Evolutionary conservation across 2,797 vertebrate species (phyloP).

Genomic region (Spondyliosoma cantharus): DNA sequence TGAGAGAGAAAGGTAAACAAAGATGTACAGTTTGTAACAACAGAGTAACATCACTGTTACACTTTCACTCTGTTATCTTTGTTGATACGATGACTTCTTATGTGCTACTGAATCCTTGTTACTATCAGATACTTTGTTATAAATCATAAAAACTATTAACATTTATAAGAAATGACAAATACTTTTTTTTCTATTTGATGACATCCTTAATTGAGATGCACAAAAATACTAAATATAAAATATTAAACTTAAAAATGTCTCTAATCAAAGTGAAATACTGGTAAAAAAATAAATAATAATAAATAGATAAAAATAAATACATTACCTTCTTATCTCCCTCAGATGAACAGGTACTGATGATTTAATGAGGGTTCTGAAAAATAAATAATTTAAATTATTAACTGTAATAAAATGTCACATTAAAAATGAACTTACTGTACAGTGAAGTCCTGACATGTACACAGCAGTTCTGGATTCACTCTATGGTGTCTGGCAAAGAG

Average conservation of each 20-base stretch:
- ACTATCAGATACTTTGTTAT: background rate
- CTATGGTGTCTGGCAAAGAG: conserved; percentile 48
- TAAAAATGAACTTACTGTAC: conserved; percentile 24
- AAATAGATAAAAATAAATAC: background rate
- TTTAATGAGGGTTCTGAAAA: conserved; percentile 54
- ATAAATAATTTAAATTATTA: conserved; percentile 30
- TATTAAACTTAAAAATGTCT: conserved; percentile 5
- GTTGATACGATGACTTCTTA: background rate
- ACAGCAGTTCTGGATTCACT: conserved; percentile 25
- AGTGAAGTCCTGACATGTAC: conserved; percentile 41
- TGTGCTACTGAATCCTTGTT: conserved; percentile 3
- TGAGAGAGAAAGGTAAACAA: background rate
- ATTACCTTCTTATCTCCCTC: conserved; percentile 65
- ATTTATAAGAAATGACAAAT: too few species aligned
- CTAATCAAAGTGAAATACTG: background rate
- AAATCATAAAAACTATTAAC: background rate
- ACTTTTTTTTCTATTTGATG: background rate
- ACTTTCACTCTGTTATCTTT: background rate
- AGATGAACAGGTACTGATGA: conserved; percentile 56
- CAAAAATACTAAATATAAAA: background rate
- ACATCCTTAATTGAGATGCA: background rate
- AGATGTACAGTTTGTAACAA: background rate
- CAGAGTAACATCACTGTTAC: background rate
- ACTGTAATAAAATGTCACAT: conserved; percentile 17
- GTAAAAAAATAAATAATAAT: too few species aligned